Evolutionary conservation across 2,888 invertebrate genomes (phyloP), one percentile per base, ranked within the genome.

Genomic region (Temnothorax rugatulus): DNA sequence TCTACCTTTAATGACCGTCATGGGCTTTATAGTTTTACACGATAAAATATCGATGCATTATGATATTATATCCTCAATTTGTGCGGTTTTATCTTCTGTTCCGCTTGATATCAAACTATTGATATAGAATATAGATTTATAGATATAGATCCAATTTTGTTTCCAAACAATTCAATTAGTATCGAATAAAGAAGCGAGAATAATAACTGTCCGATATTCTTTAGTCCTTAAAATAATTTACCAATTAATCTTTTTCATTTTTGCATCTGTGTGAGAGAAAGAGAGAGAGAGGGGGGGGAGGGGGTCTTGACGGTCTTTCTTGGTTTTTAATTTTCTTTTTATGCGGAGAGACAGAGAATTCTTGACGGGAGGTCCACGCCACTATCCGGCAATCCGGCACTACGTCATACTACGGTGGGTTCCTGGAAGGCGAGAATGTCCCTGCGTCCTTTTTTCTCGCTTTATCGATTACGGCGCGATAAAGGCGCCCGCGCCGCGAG

Each of bases 301-400:
- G 1, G 1, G 29, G 29, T 29, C 29, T 29, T 4, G 29, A 29
- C 29, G 29, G 29, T 29, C 29, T 34, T 5, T 68, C 29, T 41
- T 54, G 29, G 5, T 34, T 34, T 54, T 18, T 21, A 11, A 21
- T 8, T 64, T 82, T 87, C 85, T 86, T 86, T 89, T 91, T 87
- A 90, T 89, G 86, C 1, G 88, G 85, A 84, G 85, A 84, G 82
- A 87, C 86, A 88, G 88, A 90, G 90, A 90, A 91, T 88, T 91
- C 92, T 89, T 92, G 91, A 92, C 91, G 91, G 91, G 92, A 91
- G 91, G 90, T 91, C 92, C 88, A 84, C 68, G 47, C 68, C 77
- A 84, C 85, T 41, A 29, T 29, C 29, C 29, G 29, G 29, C 29
- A 29, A 4, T 4, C 29, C 29, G 84, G 76, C 85, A 86, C 87